These are phyloP conservation scores for Thamnophis elegans DNA, from an alignment of 2,797 vertebrate species.

Conservation along the genomic window DNA sequence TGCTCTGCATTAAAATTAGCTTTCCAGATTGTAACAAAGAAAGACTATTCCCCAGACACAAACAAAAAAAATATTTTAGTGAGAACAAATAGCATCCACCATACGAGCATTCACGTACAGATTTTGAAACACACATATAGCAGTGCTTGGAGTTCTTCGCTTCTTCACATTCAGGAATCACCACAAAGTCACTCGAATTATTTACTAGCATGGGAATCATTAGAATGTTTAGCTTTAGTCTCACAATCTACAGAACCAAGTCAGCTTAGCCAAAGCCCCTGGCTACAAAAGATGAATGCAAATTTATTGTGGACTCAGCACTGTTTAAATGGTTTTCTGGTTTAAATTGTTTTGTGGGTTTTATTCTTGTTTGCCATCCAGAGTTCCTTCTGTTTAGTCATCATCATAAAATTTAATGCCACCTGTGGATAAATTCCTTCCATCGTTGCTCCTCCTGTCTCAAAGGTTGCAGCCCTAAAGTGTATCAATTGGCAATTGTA, in stretches of 20 bases:
- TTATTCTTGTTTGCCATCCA: not conserved
- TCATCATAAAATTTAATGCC: not conserved
- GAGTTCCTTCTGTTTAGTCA: not conserved
- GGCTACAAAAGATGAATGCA: not conserved
- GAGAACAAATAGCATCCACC: not conserved
- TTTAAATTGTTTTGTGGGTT: not conserved
- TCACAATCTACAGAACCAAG: not conserved
- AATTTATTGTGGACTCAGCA: not conserved
- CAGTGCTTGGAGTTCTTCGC: not conserved
- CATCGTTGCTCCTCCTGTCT: not conserved
- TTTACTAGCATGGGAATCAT: not conserved
- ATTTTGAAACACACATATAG: not conserved
- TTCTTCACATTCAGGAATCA: slow-evolving; percentile 4
- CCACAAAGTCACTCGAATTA: not conserved
- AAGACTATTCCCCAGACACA: not conserved
- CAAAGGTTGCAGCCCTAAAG: not conserved
- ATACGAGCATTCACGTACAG: not conserved
- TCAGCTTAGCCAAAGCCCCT: not conserved
- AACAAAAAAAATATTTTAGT: not conserved
- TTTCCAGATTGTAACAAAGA: not conserved
- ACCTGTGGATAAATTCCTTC: not conserved
- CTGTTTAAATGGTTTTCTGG: not conserved
- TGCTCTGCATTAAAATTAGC: not conserved
- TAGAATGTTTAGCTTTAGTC: not conserved
- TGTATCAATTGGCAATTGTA: not conserved